Percentiles rank a stretch among this genome's conserved stretches.
Evolutionary conservation across 2,113 vertebrate species (phyloP).

Genomic region (Calypte anna): DNA sequence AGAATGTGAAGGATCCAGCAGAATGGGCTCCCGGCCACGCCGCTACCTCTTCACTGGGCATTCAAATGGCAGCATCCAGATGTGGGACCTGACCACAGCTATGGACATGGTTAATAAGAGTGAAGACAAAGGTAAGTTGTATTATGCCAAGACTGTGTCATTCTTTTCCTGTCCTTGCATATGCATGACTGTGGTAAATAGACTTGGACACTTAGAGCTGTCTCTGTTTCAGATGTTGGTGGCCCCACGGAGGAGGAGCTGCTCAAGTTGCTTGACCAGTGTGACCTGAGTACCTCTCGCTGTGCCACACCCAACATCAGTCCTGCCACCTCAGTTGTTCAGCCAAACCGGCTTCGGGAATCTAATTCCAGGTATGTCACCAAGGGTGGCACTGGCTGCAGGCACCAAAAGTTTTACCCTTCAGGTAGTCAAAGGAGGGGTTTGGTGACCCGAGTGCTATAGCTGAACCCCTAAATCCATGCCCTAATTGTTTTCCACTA

Average conservation of each 20-base stretch:
- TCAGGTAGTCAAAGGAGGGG: not conserved
- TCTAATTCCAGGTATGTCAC: constrained; percentile 88
- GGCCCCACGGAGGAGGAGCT: constrained; percentile 96
- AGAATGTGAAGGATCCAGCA: constrained; percentile 96
- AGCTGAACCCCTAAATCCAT: not conserved
- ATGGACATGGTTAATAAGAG: constrained; percentile 94
- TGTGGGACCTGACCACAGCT: constrained; percentile 98
- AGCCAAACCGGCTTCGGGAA: constrained; percentile 90
- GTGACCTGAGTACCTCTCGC: constrained; percentile 94
- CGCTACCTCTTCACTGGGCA: constrained; percentile 97
- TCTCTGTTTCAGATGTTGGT: constrained; percentile 81
- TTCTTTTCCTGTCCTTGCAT: not conserved
- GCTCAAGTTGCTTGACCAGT: constrained; percentile 94
- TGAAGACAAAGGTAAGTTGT: constrained; percentile 85
- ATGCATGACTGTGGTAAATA: not conserved
- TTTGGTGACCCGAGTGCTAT: not conserved
- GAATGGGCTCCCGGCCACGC: constrained; percentile 95
- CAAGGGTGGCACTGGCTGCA: not conserved
- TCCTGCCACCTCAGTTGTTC: constrained; percentile 92
- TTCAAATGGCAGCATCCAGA: constrained; percentile 96
- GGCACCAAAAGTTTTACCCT: not conserved
- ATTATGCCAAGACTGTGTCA: not conserved
- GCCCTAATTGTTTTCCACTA: not conserved
- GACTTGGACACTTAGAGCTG: not conserved
- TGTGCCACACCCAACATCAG: constrained; percentile 97